These are phyloP conservation scores for Zoanthus sociatus DNA, from an alignment of 92 coral and sea anemone species.

Conservation along the genomic window DNA sequence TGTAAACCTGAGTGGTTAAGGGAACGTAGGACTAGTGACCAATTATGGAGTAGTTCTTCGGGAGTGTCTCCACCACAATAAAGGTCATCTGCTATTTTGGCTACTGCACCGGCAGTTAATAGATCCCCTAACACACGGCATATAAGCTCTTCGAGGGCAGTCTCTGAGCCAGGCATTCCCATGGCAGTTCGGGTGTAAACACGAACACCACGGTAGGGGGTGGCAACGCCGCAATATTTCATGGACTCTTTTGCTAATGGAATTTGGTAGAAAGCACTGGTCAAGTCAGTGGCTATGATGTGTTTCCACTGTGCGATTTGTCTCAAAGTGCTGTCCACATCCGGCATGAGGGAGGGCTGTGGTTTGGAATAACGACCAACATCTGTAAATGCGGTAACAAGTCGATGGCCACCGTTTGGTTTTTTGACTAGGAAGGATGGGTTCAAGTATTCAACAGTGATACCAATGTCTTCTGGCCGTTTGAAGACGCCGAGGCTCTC, in stretches of 20 bases:
- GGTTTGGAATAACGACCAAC: too few species aligned
- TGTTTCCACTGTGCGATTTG: slow-evolving; percentile 69
- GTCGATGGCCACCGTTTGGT: slow-evolving; percentile 54
- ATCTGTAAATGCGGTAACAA: too few species aligned
- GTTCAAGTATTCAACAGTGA: slow-evolving; percentile 21
- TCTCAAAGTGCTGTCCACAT: slow-evolving; percentile 46
- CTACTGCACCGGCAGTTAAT: slow-evolving; percentile 52
- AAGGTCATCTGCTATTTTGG: slow-evolving; percentile 44
- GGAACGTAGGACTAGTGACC: slow-evolving; percentile 37
- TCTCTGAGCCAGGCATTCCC: slow-evolving; percentile 75
- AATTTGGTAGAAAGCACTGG: slow-evolving; percentile 72
- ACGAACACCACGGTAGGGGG: too few species aligned
- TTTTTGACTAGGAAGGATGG: slow-evolving; percentile 59
- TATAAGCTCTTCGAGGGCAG: slow-evolving; percentile 68
- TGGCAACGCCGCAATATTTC: too few species aligned
- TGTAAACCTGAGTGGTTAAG: slow-evolving; percentile 30
- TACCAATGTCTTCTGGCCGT: slow-evolving; percentile 58
- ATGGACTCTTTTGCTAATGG: slow-evolving; percentile 52
- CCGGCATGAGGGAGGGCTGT: slow-evolving; percentile 63
- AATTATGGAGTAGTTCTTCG: slow-evolving; percentile 34
- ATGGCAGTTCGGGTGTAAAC: slow-evolving; percentile 63
- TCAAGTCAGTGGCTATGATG: slow-evolving; percentile 63
- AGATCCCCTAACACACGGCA: slow-evolving; percentile 64
- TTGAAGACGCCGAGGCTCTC: slow-evolving; percentile 57
- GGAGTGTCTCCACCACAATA: slow-evolving; percentile 32